Base-by-base conservation (phyloP, 2,888 invertebrate species). In the Taphrorychus bicolor region DNA sequence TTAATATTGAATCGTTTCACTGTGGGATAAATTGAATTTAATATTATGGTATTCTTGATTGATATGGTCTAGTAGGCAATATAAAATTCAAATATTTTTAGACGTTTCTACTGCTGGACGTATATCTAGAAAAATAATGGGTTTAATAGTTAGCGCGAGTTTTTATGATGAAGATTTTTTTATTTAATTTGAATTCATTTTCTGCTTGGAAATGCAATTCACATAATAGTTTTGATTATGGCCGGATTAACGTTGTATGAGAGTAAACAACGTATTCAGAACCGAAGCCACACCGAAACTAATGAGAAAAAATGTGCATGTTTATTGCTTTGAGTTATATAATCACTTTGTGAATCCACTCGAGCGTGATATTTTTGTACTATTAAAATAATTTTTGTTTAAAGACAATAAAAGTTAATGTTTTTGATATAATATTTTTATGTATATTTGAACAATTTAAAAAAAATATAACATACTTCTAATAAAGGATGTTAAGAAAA, bases 61-160 rank as follows among this genome's bases (percentile, higher is more conserved):
- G 45, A 45, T 45, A 45, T 45, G 45, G 45, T 45, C 45, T 45
- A 45, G 45, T 17, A 45, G 14, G 17, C 14, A 45, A 17, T 45
- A 17, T 45, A 11, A 32, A 32, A 32, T 32, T 32, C 11, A 32
- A 7, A 32, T 45, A 14, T 45, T 45, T 45, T 45, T 16, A 2
- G 14, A 1, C 45, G 9, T 45, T 45, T 14, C 14, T 14, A 45
- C 9, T 45, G 14, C 45, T 11, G 11, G 32, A 32, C 32, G 11
- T 32, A 14, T 16, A 45, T 7, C 45, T 45, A 45, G 45, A 17
- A 45, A 45, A 45, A 45, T 32, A 11, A 32, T 32, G 11, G 11
- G 3, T 11, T 32, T 32, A 32, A 32, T 11, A 32, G 32, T 32
- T 32, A 7, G 7, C 9, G 32, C 32, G 1, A 2, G 32, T 32